A percentile compares a stretch with the other conserved stretches of the same genome.
These are phyloP conservation scores for Loriculus beryllinus DNA, from an alignment of 2,797 vertebrate species.

Conservation along the genomic window DNA sequence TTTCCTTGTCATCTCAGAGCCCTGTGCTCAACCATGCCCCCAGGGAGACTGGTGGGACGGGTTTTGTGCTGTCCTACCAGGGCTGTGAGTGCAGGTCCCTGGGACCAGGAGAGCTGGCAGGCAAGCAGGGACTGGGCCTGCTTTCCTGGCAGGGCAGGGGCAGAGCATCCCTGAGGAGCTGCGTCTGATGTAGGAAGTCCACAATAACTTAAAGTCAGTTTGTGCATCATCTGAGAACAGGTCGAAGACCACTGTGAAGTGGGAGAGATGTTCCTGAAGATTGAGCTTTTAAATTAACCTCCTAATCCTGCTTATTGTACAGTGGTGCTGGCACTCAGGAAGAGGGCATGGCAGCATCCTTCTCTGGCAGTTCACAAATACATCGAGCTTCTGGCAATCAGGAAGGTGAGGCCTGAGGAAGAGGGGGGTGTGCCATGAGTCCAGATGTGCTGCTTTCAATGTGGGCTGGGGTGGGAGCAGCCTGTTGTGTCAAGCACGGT, in stretches of 20 bases:
- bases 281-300: background rate
- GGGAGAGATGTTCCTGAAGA: background rate
- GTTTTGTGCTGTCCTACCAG: background rate
- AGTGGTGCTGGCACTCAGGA: too few species aligned
- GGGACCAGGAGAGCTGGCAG: background rate
- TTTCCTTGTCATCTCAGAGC: background rate
- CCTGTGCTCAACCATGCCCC: accelerated
- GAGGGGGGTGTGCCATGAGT: background rate
- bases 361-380: background rate
- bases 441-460: background rate
- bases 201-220: background rate
- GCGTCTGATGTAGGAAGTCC: background rate
- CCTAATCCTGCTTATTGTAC: background rate
- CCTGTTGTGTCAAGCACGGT: accelerated
- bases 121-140: background rate
- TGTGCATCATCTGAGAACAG: background rate
- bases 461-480: background rate
- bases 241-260: accelerated
- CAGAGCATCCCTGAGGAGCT: background rate
- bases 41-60: background rate
- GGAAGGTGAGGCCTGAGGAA: background rate
- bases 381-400: background rate
- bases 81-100: accelerated
- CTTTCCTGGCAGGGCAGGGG: background rate
- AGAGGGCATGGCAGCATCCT: background rate